Base-by-base conservation (phyloP, 2,888 invertebrate genomes). In the Gortyna flavago region DNA sequence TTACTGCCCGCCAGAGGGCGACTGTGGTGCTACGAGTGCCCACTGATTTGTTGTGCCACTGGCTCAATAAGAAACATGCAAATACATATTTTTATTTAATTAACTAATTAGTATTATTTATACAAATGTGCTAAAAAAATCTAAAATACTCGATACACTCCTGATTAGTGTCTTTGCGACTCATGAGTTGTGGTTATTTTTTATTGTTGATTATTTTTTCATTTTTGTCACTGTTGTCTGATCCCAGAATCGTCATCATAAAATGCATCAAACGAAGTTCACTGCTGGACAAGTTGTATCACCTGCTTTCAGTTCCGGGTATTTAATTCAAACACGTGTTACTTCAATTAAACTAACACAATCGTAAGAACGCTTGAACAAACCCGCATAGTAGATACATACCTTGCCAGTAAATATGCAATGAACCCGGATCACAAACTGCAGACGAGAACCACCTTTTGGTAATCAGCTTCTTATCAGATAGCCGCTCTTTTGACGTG, bases 1-100 rank as follows among this genome's bases (percentile, higher is more conserved):
- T 94, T 92, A 64, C 68, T 57, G 54, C 57, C 61, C 13, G 35
- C 71, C n/a, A 9, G 35, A 65, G 75, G 85, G 77, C 25, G 25
- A n/a, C 51, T 3, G 59, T 21, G 65, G 11, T 29, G 51, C 62
- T 32, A 62, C 54, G 69, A 72, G 68, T 54, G 18, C 16, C 44
- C 64, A 70, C 78, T 85, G 85, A 86, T 85, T 83, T 71, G 64
- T 82, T 77, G 59, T 73, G 79, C 72, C 69, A 79, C 79, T 74
- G 75, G 68, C 57, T 73, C 38, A 35, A 72, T 54, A 62, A 62
- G n/a, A 77, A 21, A 69, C 59, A 62, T 72, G 35, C 35, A 59
- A 59, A 83, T 61, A 61, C 0, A 62, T 21, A n/a, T n/a, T n/a
- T 41, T 64, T 1, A 83, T 62, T 69, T 7, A 29, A 66, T 65